Evolutionary conservation across 2,888 invertebrate genomes (phyloP).

Genomic region (Epistrophella euchroma): DNA sequence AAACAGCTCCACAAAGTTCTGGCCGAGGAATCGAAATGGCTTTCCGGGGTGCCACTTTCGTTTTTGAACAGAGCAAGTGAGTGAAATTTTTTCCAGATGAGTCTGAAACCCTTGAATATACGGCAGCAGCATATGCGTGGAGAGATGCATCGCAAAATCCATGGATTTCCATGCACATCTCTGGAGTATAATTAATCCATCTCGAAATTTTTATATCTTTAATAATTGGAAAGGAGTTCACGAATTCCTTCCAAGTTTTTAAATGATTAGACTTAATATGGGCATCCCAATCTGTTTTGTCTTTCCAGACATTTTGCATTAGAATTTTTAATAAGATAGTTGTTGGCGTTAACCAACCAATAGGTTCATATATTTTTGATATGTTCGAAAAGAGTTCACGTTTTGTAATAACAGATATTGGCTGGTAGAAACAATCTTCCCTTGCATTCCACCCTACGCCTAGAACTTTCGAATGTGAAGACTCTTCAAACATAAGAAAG

Average conservation of each 20-base stretch:
- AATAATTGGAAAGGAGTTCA: not conserved
- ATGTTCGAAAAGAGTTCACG: conserved; percentile 63
- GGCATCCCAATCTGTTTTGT: conserved; percentile 57
- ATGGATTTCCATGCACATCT: not conserved
- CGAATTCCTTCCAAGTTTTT: conserved; percentile 6
- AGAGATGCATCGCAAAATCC: not conserved
- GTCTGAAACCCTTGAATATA: conserved; percentile 25
- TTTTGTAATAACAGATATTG: conserved; percentile 36
- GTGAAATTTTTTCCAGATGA: not conserved
- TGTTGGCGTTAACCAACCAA: conserved; percentile 24
- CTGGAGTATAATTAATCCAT: not conserved
- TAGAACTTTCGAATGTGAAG: conserved; percentile 47
- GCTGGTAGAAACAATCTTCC: conserved; percentile 46
- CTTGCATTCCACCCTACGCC: conserved; percentile 68
- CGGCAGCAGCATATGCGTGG: conserved; percentile 45
- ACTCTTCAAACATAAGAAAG: not conserved
- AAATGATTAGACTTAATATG: conserved; percentile 2
- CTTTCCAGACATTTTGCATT: conserved; percentile 65
- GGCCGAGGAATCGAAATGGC: too few relatives aligned
- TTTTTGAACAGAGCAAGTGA: too few relatives aligned
- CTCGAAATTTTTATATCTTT: conserved; percentile 1
- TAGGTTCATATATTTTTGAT: conserved; percentile 63
- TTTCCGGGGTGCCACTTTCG: too few relatives aligned
- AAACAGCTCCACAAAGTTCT: too few relatives aligned
- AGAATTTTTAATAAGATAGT: conserved; percentile 58